Base-by-base conservation (phyloP, 92 coral and sea anemone genomes). In the Galaxea fascicularis region DNA sequence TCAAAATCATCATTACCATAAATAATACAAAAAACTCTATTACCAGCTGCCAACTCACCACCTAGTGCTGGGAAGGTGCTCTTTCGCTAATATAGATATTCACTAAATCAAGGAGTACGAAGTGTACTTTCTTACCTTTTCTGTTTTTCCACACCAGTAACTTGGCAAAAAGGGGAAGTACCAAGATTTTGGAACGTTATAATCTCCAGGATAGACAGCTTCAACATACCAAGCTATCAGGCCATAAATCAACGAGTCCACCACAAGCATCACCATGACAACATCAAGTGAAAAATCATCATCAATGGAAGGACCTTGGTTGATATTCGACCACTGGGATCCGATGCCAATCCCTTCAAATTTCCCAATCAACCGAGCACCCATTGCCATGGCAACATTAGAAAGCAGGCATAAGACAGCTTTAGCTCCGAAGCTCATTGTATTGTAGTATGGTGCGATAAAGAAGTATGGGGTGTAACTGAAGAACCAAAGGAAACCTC, bases 181-280 rank as follows among this genome's bases (percentile, higher is more conserved):
- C 95, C 98, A 97, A 0, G 85, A 93, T 31, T 87, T 94, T 12
- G 99, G 98, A 15, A 90, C 92, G 13, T 98, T 97, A 89, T 77
- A 91, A 26, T 97, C 97, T 9, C 99, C 98, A n/a, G 99, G 99
- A 73, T 91, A 97, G 4, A 97, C 97, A 24, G 98, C 94, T 74
- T 97, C 99, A 8, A 97, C 71, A 73, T 97, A 97, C 99, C 99
- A 97, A 39, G 95, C 89, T 15, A 97, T 76, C n/a, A 97, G 49
- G 63, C 99, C 99, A 73, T 95, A 97, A 18, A 97, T 57, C 17
- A 91, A 54, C 2, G 93, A 86, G 69, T 93, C 96, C 4, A 87
- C 89, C 63, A 94, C 82, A 88, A 94, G 84, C 99, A 97, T 97
- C 57, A 86, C 59, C 66, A 97, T 68, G 31, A 97, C 98, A 69